phyloP scores from a whole-genome alignment of 2,113 vertebrate species.

The Urocolius indicus region DNA sequence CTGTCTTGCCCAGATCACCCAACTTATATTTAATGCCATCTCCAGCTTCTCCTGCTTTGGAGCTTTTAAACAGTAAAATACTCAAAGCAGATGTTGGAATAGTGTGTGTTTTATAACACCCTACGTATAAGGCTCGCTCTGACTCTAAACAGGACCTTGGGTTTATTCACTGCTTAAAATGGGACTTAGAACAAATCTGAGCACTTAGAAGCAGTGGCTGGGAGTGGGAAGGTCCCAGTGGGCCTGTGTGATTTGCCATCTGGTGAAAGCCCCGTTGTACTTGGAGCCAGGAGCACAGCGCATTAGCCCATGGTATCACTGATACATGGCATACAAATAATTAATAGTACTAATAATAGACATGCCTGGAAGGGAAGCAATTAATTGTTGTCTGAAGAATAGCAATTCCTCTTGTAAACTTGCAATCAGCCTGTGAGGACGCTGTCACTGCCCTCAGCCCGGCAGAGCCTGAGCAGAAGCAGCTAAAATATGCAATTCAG shows the following conservation, averaged over 20 bases:
- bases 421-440: fast-evolving
- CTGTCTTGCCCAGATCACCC: not conserved
- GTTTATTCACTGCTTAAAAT: not conserved
- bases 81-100: not conserved
- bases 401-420: not conserved
- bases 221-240: not conserved
- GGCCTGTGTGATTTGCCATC: not conserved
- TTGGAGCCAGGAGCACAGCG: not conserved
- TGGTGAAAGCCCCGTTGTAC: not conserved
- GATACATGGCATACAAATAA: not conserved
- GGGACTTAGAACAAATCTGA: not conserved
- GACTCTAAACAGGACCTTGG: not conserved
- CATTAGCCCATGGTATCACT: not conserved
- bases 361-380: not conserved
- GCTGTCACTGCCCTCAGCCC: not conserved
- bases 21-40: not conserved
- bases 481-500: fast-evolving
- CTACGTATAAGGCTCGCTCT: not conserved
- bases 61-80: not conserved
- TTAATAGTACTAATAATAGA: not conserved
- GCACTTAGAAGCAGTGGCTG: not conserved
- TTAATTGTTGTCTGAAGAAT: not conserved
- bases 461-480: not conserved
- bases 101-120: not conserved
- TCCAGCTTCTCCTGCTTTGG: not conserved